These are phyloP conservation scores for Melieria crassipennis DNA, from an alignment of 2,888 invertebrate species.

Conservation along the genomic window DNA sequence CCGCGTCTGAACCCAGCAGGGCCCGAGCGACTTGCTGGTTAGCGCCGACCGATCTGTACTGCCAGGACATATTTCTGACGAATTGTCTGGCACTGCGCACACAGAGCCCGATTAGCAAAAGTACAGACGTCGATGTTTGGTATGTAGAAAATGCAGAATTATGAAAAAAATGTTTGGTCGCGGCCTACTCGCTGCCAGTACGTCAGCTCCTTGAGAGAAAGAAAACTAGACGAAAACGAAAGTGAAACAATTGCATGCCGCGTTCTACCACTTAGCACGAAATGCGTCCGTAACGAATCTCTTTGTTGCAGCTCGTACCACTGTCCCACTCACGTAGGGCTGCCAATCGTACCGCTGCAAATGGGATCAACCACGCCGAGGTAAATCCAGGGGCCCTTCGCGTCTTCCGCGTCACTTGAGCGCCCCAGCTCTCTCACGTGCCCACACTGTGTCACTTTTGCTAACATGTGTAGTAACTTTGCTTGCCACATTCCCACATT, in stretches of 20 bases:
- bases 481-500: neutral
- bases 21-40: conserved; percentile 58
- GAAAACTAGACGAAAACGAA: conserved; percentile 14
- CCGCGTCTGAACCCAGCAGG: neutral
- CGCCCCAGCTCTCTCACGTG: neutral
- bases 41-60: conserved; percentile 59
- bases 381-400: conserved; percentile 44
- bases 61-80: conserved; percentile 59
- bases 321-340: conserved; percentile 55
- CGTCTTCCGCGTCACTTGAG: too few relatives aligned
- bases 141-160: conserved; percentile 49
- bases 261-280: neutral
- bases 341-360: conserved; percentile 71
- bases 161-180: conserved; percentile 13
- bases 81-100: conserved; percentile 59
- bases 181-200: conserved; percentile 12
- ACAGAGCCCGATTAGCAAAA: conserved; percentile 58
- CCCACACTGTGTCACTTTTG: neutral
- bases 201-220: conserved; percentile 49
- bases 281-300: neutral
- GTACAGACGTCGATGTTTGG: conserved; percentile 59
- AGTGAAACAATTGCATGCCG: conserved; percentile 2
- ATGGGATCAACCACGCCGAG: conserved; percentile 65
- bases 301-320: conserved; percentile 54
- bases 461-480: neutral